A percentile compares a stretch with the other conserved stretches of the same genome.
phyloP scores from a whole-genome alignment of 2,113 vertebrate genomes.

The Bujurquina vittata region DNA sequence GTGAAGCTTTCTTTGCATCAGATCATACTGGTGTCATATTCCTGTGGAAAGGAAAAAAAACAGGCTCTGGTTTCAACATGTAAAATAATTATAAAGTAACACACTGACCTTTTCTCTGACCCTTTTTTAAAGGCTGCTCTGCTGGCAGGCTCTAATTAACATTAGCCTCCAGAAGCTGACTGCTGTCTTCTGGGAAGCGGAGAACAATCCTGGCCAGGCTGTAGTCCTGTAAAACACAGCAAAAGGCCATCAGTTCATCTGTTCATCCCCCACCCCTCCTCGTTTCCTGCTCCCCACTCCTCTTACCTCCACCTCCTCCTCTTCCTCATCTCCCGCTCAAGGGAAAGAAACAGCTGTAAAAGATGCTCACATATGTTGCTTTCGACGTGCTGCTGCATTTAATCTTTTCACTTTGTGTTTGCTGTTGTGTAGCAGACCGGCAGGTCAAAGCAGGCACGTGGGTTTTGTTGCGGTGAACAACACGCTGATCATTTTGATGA shows the following conservation, averaged over 20 bases:
- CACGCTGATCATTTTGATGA: not conserved
- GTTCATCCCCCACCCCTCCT: slow-evolving; percentile 21
- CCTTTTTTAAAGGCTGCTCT: slow-evolving; percentile 68
- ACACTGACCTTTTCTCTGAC: slow-evolving; percentile 73
- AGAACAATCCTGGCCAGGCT: slow-evolving; percentile 64
- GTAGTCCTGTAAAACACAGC: slow-evolving; percentile 73
- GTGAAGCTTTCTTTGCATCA: slow-evolving; percentile 3
- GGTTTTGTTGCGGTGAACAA: not conserved
- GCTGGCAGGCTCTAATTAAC: slow-evolving; percentile 80
- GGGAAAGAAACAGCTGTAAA: slow-evolving; percentile 16
- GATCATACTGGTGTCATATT: slow-evolving; percentile 54
- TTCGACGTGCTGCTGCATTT: slow-evolving; percentile 29
- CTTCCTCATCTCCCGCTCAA: slow-evolving; percentile 30
- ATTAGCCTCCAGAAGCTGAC: slow-evolving; percentile 75
- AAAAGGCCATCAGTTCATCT: slow-evolving; percentile 76
- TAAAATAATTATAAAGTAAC: slow-evolving; percentile 76
- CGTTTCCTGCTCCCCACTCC: not conserved
- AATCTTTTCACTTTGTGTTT: slow-evolving; percentile 16
- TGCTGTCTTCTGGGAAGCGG: slow-evolving; percentile 68
- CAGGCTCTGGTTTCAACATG: slow-evolving; percentile 51
- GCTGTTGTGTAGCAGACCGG: slow-evolving; percentile 13
- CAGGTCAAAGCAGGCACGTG: slow-evolving; percentile 5
- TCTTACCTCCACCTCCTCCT: not conserved
- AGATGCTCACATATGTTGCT: slow-evolving; percentile 30
- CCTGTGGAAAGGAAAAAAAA: slow-evolving; percentile 10